Evolutionary conservation across 37 sponge, comb jelly and placozoan genomes (phyloP).

Genomic region (Ianthella basta): DNA sequence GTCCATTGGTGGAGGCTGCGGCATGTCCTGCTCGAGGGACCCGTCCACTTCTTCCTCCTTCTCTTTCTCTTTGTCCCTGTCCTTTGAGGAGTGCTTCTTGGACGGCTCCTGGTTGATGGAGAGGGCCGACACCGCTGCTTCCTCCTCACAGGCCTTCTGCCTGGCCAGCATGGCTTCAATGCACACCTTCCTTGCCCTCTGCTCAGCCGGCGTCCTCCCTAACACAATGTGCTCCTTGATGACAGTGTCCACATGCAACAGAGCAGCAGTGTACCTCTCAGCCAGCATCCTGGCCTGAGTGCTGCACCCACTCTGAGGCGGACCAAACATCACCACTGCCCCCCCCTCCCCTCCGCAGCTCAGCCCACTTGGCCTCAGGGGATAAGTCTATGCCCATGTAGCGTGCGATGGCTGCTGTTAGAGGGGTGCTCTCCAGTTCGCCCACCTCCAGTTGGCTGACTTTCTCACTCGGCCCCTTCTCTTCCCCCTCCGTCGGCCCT

Average conservation of each 20-base stretch:
- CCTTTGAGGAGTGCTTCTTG: constrained; percentile 27
- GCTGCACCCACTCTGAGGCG: constrained; percentile 76
- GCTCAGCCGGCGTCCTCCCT: constrained; percentile 72
- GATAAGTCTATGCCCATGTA: constrained; percentile 92
- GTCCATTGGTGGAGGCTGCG: constrained; percentile 16
- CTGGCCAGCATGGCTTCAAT: constrained; percentile 45
- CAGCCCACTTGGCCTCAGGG: constrained; percentile 70
- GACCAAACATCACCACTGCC: constrained; percentile 81
- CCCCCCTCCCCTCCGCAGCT: constrained; percentile 77
- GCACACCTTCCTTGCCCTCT: constrained; percentile 76
- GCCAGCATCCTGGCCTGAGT: constrained; percentile 77
- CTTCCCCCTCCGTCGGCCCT: not conserved
- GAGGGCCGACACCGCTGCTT: constrained; percentile 35
- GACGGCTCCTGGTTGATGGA: constrained; percentile 9
- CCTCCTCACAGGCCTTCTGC: constrained; percentile 34
- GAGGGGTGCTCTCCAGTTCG: constrained; percentile 73
- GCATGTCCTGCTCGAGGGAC: not conserved
- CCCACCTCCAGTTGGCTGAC: constrained; percentile 44
- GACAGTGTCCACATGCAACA: constrained; percentile 72
- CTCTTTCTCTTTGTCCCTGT: constrained; percentile 37
- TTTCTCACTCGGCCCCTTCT: not conserved
- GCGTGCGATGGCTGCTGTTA: constrained; percentile 85
- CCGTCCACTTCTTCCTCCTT: constrained; percentile 31
- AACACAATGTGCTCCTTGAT: constrained; percentile 77
- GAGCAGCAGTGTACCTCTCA: constrained; percentile 65